A percentile compares a stretch with the other conserved stretches of the same genome.
These are phyloP conservation scores for Tiphia femorata DNA, from an alignment of 2,888 invertebrate genomes.

Conservation along the genomic window DNA sequence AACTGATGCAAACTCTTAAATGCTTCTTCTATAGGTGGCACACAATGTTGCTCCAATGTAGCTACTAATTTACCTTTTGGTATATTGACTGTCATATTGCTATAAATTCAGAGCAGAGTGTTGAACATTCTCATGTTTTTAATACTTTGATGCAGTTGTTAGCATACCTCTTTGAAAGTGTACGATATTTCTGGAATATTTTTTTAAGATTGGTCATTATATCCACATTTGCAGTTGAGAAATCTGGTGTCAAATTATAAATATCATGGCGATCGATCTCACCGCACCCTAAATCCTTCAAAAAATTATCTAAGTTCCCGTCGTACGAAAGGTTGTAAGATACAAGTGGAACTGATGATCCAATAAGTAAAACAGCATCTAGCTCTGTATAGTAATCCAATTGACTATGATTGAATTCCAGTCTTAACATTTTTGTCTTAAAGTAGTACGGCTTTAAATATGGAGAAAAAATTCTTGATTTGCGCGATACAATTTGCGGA, in stretches of 20 bases:
- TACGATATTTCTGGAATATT: slow-evolving; percentile 58
- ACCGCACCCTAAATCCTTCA: slow-evolving; percentile 52
- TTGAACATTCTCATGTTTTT: neutral
- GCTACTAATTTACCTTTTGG: slow-evolving; percentile 58
- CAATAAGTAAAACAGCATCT: slow-evolving; percentile 86
- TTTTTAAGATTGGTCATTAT: slow-evolving; percentile 55
- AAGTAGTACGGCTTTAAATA: slow-evolving; percentile 65
- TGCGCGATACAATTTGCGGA: slow-evolving; percentile 74
- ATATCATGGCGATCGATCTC: slow-evolving; percentile 49
- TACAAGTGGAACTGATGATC: slow-evolving; percentile 71
- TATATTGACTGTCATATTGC: slow-evolving; percentile 58
- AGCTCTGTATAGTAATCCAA: slow-evolving; percentile 89
- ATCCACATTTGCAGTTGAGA: slow-evolving; percentile 56
- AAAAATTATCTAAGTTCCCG: slow-evolving; percentile 55
- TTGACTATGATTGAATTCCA: slow-evolving; percentile 88
- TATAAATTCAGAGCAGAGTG: slow-evolving; percentile 41
- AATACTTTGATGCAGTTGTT: neutral
- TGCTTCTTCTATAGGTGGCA: slow-evolving; percentile 65
- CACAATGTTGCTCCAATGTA: slow-evolving; percentile 57
- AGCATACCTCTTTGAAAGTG: slow-evolving; percentile 58
- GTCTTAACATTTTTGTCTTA: slow-evolving; percentile 74
- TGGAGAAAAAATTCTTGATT: slow-evolving; percentile 83
- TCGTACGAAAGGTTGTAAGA: slow-evolving; percentile 53
- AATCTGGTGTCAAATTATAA: slow-evolving; percentile 62
- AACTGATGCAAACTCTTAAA: slow-evolving; percentile 64